Percentiles rank a stretch among this genome's conserved stretches.
phyloP scores from a whole-genome alignment of 1,140 invertebrate species.

The Probaryconus sp. region DNA sequence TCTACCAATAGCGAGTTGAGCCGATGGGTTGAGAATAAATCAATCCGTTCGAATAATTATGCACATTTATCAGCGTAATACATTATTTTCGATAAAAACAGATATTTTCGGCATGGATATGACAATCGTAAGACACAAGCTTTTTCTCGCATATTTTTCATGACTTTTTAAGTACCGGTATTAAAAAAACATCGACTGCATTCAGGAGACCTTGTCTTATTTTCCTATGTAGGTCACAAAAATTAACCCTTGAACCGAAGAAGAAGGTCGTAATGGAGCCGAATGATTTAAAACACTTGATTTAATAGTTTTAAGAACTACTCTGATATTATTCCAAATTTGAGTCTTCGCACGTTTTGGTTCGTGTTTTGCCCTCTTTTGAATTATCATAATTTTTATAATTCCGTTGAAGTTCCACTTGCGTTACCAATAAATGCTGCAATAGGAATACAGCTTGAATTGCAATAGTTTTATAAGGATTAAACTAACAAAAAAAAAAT shows the following conservation, averaged over 20 bases:
- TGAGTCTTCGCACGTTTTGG: neutral
- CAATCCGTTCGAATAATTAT: slow-evolving; percentile 21
- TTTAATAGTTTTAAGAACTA: slow-evolving; percentile 53
- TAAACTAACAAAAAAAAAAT: slow-evolving; percentile 31
- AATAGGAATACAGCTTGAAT: neutral
- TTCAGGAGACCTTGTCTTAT: slow-evolving; percentile 61
- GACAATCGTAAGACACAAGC: slow-evolving; percentile 17
- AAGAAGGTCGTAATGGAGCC: slow-evolving; percentile 58
- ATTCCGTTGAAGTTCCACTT: neutral
- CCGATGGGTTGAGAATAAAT: slow-evolving; percentile 11
- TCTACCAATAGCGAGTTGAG: slow-evolving; percentile 21
- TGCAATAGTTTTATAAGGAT: slow-evolving; percentile 14
- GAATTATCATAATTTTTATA: slow-evolving; percentile 9
- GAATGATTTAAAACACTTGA: slow-evolving; percentile 55
- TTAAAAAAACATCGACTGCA: slow-evolving; percentile 58
- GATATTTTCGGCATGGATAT: slow-evolving; percentile 21
- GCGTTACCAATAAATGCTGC: too few species aligned
- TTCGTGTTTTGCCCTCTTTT: neutral
- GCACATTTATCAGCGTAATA: slow-evolving; percentile 8
- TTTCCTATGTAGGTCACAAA: slow-evolving; percentile 63
- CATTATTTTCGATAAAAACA: slow-evolving; percentile 12
- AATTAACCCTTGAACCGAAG: slow-evolving; percentile 60
- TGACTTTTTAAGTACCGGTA: slow-evolving; percentile 53
- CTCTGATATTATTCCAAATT: slow-evolving; percentile 39
- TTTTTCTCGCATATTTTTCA: slow-evolving; percentile 52